Conservation (phyloP, 2,888 invertebrate species). For the Parnassius apollo region DNA sequence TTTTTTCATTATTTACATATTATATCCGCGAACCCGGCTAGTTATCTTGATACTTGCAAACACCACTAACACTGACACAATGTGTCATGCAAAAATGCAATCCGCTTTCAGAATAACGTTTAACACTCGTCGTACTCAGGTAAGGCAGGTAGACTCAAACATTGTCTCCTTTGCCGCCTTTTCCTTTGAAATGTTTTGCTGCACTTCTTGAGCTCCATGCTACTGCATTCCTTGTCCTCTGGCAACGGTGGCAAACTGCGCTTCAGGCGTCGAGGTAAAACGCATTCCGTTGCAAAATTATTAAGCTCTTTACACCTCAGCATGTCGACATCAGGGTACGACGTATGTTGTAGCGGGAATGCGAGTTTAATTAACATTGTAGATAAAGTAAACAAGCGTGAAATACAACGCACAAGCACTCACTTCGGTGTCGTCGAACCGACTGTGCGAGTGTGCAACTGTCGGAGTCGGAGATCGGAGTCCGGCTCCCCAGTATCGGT, state of each 20-base stretch:
- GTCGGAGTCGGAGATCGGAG: too few species aligned
- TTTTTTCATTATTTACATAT: neutral
- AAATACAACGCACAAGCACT: slow-evolving; percentile 41
- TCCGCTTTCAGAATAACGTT: slow-evolving; percentile 9
- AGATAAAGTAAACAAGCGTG: slow-evolving; percentile 6
- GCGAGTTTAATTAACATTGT: slow-evolving; percentile 64
- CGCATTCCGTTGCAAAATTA: slow-evolving; percentile 61
- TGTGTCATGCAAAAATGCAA: neutral
- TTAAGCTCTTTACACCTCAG: slow-evolving; percentile 61
- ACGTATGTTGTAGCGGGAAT: slow-evolving; percentile 50
- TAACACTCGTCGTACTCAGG: slow-evolving; percentile 67
- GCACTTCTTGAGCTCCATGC: slow-evolving; percentile 55
- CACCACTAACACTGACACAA: neutral
- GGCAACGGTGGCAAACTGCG: slow-evolving; percentile 62
- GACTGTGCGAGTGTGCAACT: slow-evolving; percentile 23
- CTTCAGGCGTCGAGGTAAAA: slow-evolving; percentile 60
- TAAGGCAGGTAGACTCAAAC: slow-evolving; percentile 57
- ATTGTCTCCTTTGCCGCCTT: slow-evolving; percentile 51
- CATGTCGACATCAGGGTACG: slow-evolving; percentile 66
- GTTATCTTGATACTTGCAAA: slow-evolving; percentile 4
- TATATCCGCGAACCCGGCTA: neutral
- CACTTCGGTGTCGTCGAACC: slow-evolving; percentile 42
- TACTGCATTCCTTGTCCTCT: slow-evolving; percentile 70
- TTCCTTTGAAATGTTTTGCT: slow-evolving; percentile 50
- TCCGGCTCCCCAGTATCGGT: too few species aligned